Base-by-base conservation (phyloP, 1,140 invertebrate genomes). In the Paracyclopina nana region DNA sequence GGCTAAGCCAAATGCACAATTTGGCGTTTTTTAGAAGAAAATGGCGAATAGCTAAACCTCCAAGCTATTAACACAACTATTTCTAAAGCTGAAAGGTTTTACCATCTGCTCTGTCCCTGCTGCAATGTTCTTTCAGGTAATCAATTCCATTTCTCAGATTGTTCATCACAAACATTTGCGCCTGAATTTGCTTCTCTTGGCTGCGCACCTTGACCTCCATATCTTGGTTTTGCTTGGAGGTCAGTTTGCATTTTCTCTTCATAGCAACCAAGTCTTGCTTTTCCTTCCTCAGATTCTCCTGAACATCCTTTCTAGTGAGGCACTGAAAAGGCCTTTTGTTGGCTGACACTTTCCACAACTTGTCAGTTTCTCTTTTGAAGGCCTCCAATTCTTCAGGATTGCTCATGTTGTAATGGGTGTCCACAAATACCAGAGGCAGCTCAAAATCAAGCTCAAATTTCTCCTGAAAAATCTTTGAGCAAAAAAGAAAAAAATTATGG, bases 131-230 rank as follows among this genome's bases (percentile, higher is more conserved):
- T 38, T 50, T 50, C 3, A 50, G 30, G 18, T 50, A 50, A 11
- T 50, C 48, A 25, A 50, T 50, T n/a, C 48, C 48, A 40, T 38
- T 40, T 31, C 48, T 34, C 5, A 50, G 29, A 18, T 50, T 50
- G 31, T 50, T 50, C 48, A 50, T 50, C n/a, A 50, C 48, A 40
- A 50, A 50, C 14, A 18, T 20, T 50, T 50, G 48, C 11, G 29
- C 12, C 30, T 38, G 26, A n/a, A 48, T 30, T 30, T 48, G 28
- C 14, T 28, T 48, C 14, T n/a, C n/a, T 48, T 48, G 24, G 2
- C 11, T 48, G n/a, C n/a, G 11, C 14, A 48, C n/a, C 6, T 25
- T 11, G 26, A 4, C 14, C 9, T 25, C 29, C 28, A 48, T 48
- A 30, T 48, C 45, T 29, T 20, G n/a, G 24, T 44, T 44, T 3